Evolutionary conservation across 2,888 invertebrate genomes (phyloP).

Genomic region (Stenotaenia linearis): DNA sequence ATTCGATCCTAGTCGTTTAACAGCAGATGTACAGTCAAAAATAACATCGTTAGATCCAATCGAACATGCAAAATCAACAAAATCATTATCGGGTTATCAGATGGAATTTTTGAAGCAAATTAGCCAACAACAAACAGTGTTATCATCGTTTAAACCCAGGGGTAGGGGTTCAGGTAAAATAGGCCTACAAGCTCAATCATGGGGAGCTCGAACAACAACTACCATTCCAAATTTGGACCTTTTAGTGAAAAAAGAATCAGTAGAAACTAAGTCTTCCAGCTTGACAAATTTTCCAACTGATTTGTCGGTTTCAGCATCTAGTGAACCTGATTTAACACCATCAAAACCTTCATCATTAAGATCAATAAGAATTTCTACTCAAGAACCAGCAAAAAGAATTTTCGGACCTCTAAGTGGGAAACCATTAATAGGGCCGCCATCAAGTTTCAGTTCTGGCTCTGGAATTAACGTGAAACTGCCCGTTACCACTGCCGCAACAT

Average conservation of each 20-base stretch:
- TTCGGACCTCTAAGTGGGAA: not conserved
- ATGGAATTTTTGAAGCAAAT: slow-evolving; percentile 36
- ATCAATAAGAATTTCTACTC: not conserved
- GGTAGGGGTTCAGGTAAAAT: not conserved
- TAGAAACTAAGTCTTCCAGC: not conserved
- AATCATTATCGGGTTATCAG: slow-evolving; percentile 35
- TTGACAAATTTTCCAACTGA: not conserved
- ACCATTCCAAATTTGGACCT: not conserved
- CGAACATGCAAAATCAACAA: not conserved
- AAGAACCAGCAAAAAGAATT: not conserved
- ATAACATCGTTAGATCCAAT: slow-evolving; percentile 36
- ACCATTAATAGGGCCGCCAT: not conserved
- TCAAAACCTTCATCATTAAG: not conserved
- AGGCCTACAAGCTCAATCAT: not conserved
- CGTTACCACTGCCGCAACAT: not conserved
- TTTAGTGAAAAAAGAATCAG: not conserved
- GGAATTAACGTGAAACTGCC: not conserved
- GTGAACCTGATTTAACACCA: not conserved
- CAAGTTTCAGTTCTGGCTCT: not conserved
- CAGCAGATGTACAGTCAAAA: slow-evolving; percentile 37
- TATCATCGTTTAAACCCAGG: not conserved
- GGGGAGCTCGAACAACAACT: not conserved
- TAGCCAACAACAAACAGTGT: not conserved
- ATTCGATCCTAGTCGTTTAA: slow-evolving; percentile 35
- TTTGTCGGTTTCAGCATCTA: not conserved